phyloP scores from a whole-genome alignment of 2,888 invertebrate species.

The Syritta pipiens region DNA sequence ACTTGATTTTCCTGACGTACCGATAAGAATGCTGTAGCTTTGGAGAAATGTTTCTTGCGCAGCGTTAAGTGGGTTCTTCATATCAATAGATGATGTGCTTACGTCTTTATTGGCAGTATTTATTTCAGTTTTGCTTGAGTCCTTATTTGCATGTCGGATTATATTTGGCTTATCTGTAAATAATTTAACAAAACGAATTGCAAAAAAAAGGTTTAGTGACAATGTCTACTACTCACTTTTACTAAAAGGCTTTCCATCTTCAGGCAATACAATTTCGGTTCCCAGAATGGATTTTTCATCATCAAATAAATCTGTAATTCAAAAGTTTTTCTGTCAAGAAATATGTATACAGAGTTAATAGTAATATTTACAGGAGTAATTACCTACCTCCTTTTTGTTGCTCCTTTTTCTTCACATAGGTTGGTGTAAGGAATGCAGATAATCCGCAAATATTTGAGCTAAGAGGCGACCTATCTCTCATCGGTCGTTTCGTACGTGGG shows the following conservation, averaged over 20 bases:
- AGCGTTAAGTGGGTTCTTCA: no score
- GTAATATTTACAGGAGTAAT: not conserved
- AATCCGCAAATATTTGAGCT: conserved; percentile 12
- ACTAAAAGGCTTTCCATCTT: not conserved
- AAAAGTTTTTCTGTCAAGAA: conserved; percentile 28
- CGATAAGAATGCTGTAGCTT: conserved; percentile 9
- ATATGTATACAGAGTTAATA: not conserved
- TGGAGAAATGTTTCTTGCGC: conserved; percentile 11
- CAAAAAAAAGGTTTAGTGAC: no score
- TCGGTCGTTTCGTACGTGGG: not conserved
- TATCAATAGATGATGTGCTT: no score
- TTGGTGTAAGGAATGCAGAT: conserved; percentile 28
- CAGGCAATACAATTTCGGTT: not conserved
- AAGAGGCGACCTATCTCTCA: conserved; percentile 28
- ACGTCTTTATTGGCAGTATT: not conserved
- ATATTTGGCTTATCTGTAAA: conserved; percentile 28
- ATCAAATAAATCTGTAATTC: conserved; percentile 33
- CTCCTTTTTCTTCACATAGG: conserved; percentile 20
- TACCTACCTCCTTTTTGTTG: conserved; percentile 6
- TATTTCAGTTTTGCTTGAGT: not conserved
- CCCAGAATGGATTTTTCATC: not conserved
- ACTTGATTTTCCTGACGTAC: not conserved
- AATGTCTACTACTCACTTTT: conserved; percentile 42
- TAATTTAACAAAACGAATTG: not conserved
- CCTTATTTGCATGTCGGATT: not conserved